Base-by-base conservation (phyloP, 2,888 invertebrate genomes). In the Pachydiplax longipennis region DNA sequence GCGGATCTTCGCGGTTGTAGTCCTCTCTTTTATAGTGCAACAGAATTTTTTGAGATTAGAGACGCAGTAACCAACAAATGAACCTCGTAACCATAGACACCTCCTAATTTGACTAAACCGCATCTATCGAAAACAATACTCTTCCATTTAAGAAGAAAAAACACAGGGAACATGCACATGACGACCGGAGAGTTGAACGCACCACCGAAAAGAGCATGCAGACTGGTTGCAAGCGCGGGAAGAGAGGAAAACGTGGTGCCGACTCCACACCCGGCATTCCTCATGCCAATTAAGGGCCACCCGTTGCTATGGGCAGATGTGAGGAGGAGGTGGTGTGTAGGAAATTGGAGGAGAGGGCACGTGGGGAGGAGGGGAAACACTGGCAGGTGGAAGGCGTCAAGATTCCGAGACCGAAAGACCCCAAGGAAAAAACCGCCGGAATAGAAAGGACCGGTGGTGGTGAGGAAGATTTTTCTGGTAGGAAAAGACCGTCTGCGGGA, bases 331-430 rank as follows among this genome's bases (percentile, higher is more conserved):
- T 35, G 37, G 81, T 37, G 8, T 37, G 65, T 31, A 35, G 58
- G 58, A 35, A 10, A 35, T 31, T 53, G 31, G 83, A 35, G 58
- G 58, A 22, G 22, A 25, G 53, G 10, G 25, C 13, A 6, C 48
- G 31, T 35, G 61, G 37, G 25, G 58, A 83, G 31, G 44, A 13
- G 22, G 44, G 35, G 83, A 25, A 53, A 82, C 35, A 40, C 53
- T 37, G 87, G 87, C 87, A 87, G 87, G 87, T 87, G 87, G 87
- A 87, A 87, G 65, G 87, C 87, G 87, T 87, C 83, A 87, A 61
- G 87, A 87, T 87, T 87, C 87, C 58, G 61, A 87, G 87, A 83
- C 73, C 25, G 73, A 25, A 25, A 73, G 4, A 73, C n/a, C 65
- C 83, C 58, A 58, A 10, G 31, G 35, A 81, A 81, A 44, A 44